Base-by-base conservation (phyloP, 2,797 vertebrate species). In the Lindbergichthys nudifrons region DNA sequence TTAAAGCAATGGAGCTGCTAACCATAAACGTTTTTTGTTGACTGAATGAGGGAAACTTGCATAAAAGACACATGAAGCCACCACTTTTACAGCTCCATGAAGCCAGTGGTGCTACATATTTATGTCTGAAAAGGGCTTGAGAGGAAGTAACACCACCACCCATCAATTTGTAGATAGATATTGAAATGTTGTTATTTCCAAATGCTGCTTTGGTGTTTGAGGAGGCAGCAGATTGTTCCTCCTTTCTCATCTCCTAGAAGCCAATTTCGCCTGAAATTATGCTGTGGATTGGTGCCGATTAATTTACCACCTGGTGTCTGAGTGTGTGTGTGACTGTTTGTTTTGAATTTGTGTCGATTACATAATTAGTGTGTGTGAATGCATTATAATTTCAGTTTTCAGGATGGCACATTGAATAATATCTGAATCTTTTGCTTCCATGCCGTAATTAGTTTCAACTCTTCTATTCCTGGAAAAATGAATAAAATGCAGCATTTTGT, bases 251-350 rank as follows among this genome's bases (percentile, higher is more conserved):
- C 69, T 65, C 42, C 36, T 60, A 43, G 75, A 82, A 79, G 42
- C 43, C 32, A 21, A 32, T 63, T 76, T 47, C 47, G 2, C 26
- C 5, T 70, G 52, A 75, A 85, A 72, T 65, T 48, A 79, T 63
- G 39, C 57, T 42, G 65, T 51, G 19, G 59, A 39, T 63, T 47
- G 65, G 65, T 15, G 4, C 39, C 43, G 21, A 79, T 74, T 66
- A 70, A 62, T 73, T 58, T 73, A 26, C 43, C 41, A 71, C 58
- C 51, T 65, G 56, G 5, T 2, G 16, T 21, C 30, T 43, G 8
- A 19, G 36, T 65, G 53, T 64, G 57, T 30, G 59, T 56, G 41
- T 51, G 65, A 54, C 18, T 66, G 47, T 67, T 36, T 47, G 70
- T 73, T 47, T 66, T 73, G 60, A 53, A 26, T 57, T 36, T 56